Percentiles rank a stretch among this genome's conserved stretches.
Evolutionary conservation across 2,113 vertebrate genomes (phyloP).

Genomic region (Megaptera novaeangliae): DNA sequence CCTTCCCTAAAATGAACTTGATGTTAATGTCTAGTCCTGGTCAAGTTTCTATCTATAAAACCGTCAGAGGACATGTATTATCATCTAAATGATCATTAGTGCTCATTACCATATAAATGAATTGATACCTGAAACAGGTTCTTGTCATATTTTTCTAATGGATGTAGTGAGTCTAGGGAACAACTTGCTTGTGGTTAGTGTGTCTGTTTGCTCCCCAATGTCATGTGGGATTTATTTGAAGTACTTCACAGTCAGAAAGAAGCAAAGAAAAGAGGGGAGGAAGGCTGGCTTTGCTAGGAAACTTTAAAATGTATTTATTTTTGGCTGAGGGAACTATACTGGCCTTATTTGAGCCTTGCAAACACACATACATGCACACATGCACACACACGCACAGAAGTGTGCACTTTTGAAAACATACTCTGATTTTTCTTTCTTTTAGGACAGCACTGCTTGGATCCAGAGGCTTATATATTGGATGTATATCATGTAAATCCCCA

Average conservation of each 20-base stretch:
- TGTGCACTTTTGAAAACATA: neutral
- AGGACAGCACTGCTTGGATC: conserved; percentile 95
- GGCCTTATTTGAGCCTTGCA: neutral
- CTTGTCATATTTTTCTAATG: neutral
- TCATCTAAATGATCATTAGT: neutral
- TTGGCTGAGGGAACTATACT: neutral
- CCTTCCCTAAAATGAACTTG: neutral
- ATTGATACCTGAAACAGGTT: neutral
- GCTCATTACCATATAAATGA: neutral
- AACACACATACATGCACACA: neutral
- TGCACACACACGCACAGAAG: accelerated
- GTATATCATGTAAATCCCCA: conserved; percentile 92
- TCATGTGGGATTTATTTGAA: neutral
- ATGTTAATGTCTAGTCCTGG: neutral
- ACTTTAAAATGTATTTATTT: neutral
- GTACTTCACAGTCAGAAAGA: neutral
- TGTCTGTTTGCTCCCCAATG: neutral
- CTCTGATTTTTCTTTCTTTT: conserved; percentile 53
- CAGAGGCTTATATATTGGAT: conserved; percentile 89
- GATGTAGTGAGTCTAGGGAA: neutral
- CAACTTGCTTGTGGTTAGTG: neutral
- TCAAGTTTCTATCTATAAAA: neutral
- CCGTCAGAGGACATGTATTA: neutral
- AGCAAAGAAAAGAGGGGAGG: neutral
- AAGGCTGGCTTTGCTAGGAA: neutral